phyloP scores from a whole-genome alignment of 2,797 vertebrate genomes.

The Crenuchus spilurus region DNA sequence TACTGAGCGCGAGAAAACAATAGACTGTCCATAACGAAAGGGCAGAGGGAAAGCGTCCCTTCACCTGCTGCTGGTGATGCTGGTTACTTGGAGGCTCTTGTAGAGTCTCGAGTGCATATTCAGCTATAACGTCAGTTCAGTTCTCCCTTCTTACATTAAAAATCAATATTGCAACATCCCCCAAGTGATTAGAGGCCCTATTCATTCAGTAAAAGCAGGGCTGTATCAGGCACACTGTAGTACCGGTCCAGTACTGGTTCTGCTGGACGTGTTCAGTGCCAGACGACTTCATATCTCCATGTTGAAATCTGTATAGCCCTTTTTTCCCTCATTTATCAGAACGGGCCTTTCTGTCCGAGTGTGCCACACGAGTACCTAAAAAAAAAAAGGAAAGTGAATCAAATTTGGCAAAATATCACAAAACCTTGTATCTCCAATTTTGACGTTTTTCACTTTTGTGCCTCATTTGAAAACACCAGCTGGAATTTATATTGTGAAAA shows the following conservation, averaged over 20 bases:
- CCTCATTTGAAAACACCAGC: no score
- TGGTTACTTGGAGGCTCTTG: neutral
- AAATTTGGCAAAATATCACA: slow-evolving; percentile 16
- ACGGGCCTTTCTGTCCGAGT: slow-evolving; percentile 87
- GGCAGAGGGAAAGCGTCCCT: neutral
- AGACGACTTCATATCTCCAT: slow-evolving; percentile 80
- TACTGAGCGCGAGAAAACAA: neutral
- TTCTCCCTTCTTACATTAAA: neutral
- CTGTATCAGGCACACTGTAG: neutral
- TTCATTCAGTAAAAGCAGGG: neutral
- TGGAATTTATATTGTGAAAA: no score
- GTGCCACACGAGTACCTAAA: slow-evolving; percentile 90
- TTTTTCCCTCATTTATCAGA: slow-evolving; percentile 87
- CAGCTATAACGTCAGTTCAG: neutral
- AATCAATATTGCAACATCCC: slow-evolving; percentile 25
- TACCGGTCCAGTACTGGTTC: neutral
- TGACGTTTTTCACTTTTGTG: no score
- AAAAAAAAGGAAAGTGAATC: neutral
- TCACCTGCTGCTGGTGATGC: neutral
- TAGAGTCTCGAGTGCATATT: neutral
- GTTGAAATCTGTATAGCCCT: slow-evolving; percentile 86
- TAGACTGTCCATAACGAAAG: neutral
- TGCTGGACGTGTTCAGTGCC: neutral
- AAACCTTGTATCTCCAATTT: no score
- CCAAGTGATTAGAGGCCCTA: neutral